Conservation (phyloP, 2,888 invertebrate genomes). For the Tipula unca region DNA sequence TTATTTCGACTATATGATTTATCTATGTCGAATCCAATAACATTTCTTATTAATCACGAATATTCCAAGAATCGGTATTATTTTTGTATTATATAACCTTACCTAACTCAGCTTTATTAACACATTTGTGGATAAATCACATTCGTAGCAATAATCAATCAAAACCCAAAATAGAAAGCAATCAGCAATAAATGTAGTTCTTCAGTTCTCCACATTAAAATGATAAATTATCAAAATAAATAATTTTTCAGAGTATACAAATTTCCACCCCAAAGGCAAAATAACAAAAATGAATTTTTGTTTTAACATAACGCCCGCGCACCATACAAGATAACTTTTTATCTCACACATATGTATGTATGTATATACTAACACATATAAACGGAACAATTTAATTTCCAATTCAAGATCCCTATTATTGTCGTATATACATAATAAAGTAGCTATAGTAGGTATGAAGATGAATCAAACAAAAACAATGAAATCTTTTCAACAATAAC, state of each 20-base stretch:
- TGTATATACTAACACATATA: no score
- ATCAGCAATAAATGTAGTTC: neutral
- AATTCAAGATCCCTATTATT: neutral
- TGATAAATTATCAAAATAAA: constrained; percentile 8
- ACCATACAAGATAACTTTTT: neutral
- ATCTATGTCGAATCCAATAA: neutral
- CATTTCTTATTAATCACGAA: neutral
- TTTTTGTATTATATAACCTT: no score
- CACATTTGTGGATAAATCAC: neutral
- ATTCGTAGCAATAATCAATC: neutral
- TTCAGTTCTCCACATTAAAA: neutral
- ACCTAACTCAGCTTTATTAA: neutral
- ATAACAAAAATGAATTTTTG: neutral
- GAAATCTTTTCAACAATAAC: neutral
- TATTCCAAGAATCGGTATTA: neutral
- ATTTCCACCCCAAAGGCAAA: neutral
- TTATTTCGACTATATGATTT: neutral
- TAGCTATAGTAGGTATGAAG: no score
- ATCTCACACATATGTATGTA: neutral
- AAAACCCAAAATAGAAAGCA: neutral
- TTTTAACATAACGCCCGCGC: neutral
- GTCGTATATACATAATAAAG: neutral
- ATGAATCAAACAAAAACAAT: neutral
- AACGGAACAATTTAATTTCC: no score
- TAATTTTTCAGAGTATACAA: neutral